Evolutionary conservation across 2,888 invertebrate genomes (phyloP).

Genomic region (Eudasyphora cyanicolor): DNA sequence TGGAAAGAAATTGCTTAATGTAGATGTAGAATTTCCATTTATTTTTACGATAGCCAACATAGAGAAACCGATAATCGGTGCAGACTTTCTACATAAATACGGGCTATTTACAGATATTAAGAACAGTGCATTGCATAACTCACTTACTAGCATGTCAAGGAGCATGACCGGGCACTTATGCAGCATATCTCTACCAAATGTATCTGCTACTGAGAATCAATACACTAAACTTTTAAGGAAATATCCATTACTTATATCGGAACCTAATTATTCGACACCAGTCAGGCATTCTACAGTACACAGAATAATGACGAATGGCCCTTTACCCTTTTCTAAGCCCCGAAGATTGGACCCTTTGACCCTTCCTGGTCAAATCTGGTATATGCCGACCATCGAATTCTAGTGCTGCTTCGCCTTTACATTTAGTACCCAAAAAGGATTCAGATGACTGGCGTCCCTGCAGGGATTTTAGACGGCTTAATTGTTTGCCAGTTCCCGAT

Average conservation of each 20-base stretch:
- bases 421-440: neutral
- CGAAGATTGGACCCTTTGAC: no score
- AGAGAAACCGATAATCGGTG: neutral
- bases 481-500: no score
- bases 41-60: neutral
- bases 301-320: neutral
- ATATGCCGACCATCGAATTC: constrained; percentile 5
- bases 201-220: neutral
- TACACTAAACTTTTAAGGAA: neutral
- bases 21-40: neutral
- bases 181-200: no score
- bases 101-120: neutral
- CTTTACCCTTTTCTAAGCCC: neutral
- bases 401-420: no score
- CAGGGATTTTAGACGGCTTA: constrained; percentile 1
- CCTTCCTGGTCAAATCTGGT: neutral
- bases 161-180: no score
- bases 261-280: neutral
- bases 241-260: neutral
- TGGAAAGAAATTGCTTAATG: neutral
- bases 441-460: neutral
- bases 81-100: no score
- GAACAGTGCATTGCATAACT: neutral
- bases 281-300: no score
- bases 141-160: neutral